Evolutionary conservation across 1,140 invertebrate genomes (phyloP), one percentile per base, ranked within the genome.

Genomic region (Tetragonula clypearis): DNA sequence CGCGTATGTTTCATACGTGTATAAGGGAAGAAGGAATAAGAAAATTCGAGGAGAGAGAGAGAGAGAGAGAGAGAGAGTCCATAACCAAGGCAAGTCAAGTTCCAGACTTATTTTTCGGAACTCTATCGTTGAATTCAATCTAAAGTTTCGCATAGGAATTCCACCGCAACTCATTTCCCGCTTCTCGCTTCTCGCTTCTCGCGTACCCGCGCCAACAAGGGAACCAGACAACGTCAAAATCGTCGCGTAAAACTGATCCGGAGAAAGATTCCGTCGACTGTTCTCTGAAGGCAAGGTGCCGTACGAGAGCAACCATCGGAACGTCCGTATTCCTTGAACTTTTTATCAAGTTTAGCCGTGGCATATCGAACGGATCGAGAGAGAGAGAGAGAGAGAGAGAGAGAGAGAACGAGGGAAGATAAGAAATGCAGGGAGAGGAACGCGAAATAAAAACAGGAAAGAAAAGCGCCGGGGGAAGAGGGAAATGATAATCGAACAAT

Each of bases 71-170:
- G 41, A 49, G 71, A 60, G 66, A 80, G 84, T 83, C 60, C 69
- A 86, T 65, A 77, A 83, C 56, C 69, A 41, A 30, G 35, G 58
- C 88, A 83, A 81, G 87, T 81, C 26, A 15, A 17, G 84, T 79
- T 68, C 71, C 68, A 82, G 78, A 87, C 30, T 68, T 77, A 78
- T 88, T 90, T 88, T 90, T 87, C 85, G 79, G 71, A 84, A 80
- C 76, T 79, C 88, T 82, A 78, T 74, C 89, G 87, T 89, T 91
- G 88, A 91, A 92, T 92, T 92, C 92, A 92, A 92, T 92, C 88
- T 91, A 90, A 92, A 92, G 82, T 92, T 92, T 73, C 83, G 69
- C 88, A 79, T 72, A 90, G 88, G 91, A 88, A 90, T 90, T 90
- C 89, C 82, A 71, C 88, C 84, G 83, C 81, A 86, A 87, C 90